Evolutionary conservation across 2,888 invertebrate species (phyloP).

Genomic region (Caenorhabditis afra): DNA sequence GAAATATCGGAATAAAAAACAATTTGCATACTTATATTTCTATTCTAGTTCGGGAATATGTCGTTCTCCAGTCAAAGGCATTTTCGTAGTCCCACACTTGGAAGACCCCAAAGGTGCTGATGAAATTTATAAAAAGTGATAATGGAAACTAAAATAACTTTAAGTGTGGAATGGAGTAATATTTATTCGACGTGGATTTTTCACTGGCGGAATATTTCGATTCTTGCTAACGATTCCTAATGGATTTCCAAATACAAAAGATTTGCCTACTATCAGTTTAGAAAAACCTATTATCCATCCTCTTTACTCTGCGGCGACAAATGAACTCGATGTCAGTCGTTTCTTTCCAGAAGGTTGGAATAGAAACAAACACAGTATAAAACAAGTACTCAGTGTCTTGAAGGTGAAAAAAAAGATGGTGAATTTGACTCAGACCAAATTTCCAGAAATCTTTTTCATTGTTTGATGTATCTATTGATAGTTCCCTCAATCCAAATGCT

Average conservation of each 20-base stretch:
- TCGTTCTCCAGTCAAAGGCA: slow-evolving; percentile 63
- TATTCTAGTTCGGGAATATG: slow-evolving; percentile 60
- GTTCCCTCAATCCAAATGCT: slow-evolving; percentile 68
- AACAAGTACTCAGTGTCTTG: slow-evolving; percentile 66
- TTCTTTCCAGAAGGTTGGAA: slow-evolving; percentile 76
- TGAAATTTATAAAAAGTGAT: not conserved
- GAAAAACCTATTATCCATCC: slow-evolving; percentile 69
- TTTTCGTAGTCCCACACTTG: slow-evolving; percentile 59
- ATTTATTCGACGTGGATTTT: slow-evolving; percentile 91
- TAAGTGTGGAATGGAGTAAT: slow-evolving; percentile 93
- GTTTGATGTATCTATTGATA: slow-evolving; percentile 60
- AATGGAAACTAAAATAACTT: slow-evolving; percentile 78
- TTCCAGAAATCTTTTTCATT: slow-evolving; percentile 71
- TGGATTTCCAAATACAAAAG: slow-evolving; percentile 88
- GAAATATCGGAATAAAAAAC: not conserved
- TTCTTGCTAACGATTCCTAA: slow-evolving; percentile 95
- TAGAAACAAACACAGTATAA: slow-evolving; percentile 68
- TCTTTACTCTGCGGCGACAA: slow-evolving; percentile 51
- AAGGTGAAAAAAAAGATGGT: slow-evolving; percentile 52
- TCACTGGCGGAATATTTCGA: slow-evolving; percentile 92
- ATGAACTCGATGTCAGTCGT: slow-evolving; percentile 60
- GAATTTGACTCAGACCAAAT: not conserved
- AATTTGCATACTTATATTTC: not conserved
- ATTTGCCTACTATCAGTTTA: slow-evolving; percentile 84
- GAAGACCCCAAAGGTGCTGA: not conserved